These are phyloP conservation scores for Neoarius graeffei DNA, from an alignment of 2,113 vertebrate species.

Conservation along the genomic window DNA sequence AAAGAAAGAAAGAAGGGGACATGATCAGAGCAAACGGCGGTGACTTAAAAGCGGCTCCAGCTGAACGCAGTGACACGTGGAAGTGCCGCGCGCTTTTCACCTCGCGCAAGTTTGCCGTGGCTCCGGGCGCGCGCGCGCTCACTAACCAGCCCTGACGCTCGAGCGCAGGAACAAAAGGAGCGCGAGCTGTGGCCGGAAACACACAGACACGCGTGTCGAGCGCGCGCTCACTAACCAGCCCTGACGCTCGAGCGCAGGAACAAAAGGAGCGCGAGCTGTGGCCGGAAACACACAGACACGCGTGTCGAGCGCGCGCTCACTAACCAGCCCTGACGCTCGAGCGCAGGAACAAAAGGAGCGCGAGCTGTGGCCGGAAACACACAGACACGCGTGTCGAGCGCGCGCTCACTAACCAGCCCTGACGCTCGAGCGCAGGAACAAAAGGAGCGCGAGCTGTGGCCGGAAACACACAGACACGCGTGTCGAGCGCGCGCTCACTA, in stretches of 20 bases:
- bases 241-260: no score
- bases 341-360: constrained; percentile 42
- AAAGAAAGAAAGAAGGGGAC: background rate
- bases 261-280: no score
- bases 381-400: no score
- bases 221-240: no score
- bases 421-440: constrained; percentile 35
- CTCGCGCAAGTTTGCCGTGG: constrained; percentile 42
- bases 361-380: constrained; percentile 29
- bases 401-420: background rate
- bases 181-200: constrained; percentile 31
- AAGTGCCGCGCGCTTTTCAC: constrained; percentile 22
- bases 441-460: constrained; percentile 37
- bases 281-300: no score
- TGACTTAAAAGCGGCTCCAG: background rate
- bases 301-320: background rate
- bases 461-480: no score
- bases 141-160: background rate
- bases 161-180: constrained; percentile 41
- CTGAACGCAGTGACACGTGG: constrained; percentile 43
- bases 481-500: constrained; percentile 2
- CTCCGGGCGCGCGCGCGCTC: constrained; percentile 24
- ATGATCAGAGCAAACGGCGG: background rate
- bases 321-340: constrained; percentile 7
- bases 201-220: background rate